Conservation (phyloP, 2,888 invertebrate genomes). For the Eurytoma adleriae region DNA sequence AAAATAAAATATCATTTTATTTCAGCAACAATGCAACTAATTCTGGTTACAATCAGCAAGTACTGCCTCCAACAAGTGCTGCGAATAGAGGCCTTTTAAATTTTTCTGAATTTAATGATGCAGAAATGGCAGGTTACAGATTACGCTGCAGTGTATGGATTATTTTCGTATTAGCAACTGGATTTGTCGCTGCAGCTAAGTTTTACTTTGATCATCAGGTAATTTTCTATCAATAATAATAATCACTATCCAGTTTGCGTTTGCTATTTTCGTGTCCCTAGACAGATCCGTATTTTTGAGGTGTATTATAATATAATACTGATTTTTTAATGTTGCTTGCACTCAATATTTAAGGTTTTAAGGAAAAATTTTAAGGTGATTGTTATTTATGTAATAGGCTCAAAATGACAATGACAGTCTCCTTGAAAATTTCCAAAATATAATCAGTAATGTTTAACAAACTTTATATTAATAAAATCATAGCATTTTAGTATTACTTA, state of each 20-base stretch:
- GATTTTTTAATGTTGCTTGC: neutral
- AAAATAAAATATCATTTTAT: neutral
- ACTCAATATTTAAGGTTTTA: neutral
- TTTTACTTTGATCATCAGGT: constrained; percentile 85
- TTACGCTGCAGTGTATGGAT: constrained; percentile 82
- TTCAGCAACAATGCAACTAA: constrained; percentile 67
- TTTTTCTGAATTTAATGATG: constrained; percentile 83
- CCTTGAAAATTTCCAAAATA: no score
- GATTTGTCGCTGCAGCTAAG: constrained; percentile 84
- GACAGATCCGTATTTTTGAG: no score
- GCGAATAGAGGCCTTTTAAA: constrained; percentile 73
- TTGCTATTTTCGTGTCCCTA: no score
- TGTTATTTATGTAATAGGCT: no score
- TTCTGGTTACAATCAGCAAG: constrained; percentile 66
- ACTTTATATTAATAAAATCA: no score
- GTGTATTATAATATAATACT: neutral
- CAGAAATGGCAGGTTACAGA: constrained; percentile 79
- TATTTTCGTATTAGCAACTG: constrained; percentile 83
- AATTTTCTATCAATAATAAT: constrained; percentile 57
- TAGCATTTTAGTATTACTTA: no score
- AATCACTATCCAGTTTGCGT: no score
- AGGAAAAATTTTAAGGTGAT: neutral
- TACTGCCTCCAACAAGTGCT: constrained; percentile 63
- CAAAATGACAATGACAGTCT: no score
- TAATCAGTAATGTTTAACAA: no score